Base-by-base conservation (phyloP, 2,888 invertebrate species). In the Apotomis turbidana region DNA sequence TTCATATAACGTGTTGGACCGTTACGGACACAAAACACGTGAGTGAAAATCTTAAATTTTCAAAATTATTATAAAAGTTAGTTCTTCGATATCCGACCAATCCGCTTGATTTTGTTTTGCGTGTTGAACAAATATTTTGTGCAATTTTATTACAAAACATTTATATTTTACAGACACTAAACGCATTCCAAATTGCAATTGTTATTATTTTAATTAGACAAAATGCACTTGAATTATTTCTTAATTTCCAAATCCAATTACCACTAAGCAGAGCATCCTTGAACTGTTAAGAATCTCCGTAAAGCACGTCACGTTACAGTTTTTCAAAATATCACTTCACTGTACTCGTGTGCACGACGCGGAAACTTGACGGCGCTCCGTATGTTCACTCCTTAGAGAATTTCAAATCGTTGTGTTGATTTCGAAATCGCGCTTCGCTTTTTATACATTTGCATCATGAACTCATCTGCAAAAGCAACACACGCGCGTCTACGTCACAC, bases 381-480 rank as follows among this genome's bases (percentile, higher is more conserved):
- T 85, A 82, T 89, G 91, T 91, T 82, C 87, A 89, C 89, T 90
- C 88, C 87, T 90, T 86, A 86, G 90, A 89, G 89, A 79, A 89
- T 88, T 86, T 85, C 90, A 92, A 92, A 90, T 90, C 87, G 89
- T 87, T 93, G 82, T 93, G 93, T 87, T 91, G 92, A 93, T 93
- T 91, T 92, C 92, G 92, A 91, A 93, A 93, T 90, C 90, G 78
- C 87, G 87, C 89, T 83, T 85, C 87, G 90, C 90, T 93, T 93
- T 72, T 90, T 93, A 93, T 93, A 93, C 88, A 90, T 89, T 89
- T 88, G 91, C 90, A 90, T 89, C 90, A 92, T 91, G 91, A 87
- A 88, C 83, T 87, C 88, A 86, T 87, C 86, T 83, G 86, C 86
- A 85, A 85, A 82, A 85, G 79, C 76, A 69, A 68, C 80, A 78